Base-by-base conservation (phyloP, 2,797 vertebrate species). In the Acestrorhynchus altus region DNA sequence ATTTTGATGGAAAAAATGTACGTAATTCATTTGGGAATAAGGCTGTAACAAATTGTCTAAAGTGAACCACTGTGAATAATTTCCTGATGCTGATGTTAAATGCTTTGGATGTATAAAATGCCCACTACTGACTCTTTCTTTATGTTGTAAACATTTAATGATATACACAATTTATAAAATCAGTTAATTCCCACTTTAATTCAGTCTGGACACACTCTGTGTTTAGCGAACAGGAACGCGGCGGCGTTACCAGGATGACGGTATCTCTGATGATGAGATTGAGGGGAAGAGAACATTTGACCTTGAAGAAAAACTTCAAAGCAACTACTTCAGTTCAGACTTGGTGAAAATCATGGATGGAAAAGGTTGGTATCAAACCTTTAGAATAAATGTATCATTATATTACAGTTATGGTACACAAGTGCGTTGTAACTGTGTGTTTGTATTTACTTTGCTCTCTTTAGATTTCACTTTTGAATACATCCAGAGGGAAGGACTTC, bases 201-300 rank as follows among this genome's bases (percentile, higher is more conserved):
- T 54, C 22, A 22, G 9, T 6, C 52, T 9, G 68, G n/a, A 24
- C 35, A n/a, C 20, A 1, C 8, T 57, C 4, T 72, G 24, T 59
- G 24, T 81, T 61, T 51, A 85, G 83, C 64, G 83, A 12, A 94
- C 96, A 54, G 96, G 96, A 8, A 98, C 97, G 71, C 91, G 96
- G 11, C 94, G 98, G 1, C 96, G 96, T 54, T 99, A 99, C 24
- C 96, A 98, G 81, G 98, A 99, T 0, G 98, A 99, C 49, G 97
- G 97, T 40, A 98, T 99, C 85, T 99, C 98, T 0, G 98, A 99
- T 15, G 98, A 99, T 76, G 98, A 99, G 90, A 99, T 99, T 20
- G 98, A 99, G 85, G 98, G 98, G 20, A 99, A 98, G 85, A 93
- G 97, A 72, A 97, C 92, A 0, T 99, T 99, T 84, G 96, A 99